Evolutionary conservation across 2,113 vertebrate species (phyloP).

Genomic region (Gasterosteus aculeatus): DNA sequence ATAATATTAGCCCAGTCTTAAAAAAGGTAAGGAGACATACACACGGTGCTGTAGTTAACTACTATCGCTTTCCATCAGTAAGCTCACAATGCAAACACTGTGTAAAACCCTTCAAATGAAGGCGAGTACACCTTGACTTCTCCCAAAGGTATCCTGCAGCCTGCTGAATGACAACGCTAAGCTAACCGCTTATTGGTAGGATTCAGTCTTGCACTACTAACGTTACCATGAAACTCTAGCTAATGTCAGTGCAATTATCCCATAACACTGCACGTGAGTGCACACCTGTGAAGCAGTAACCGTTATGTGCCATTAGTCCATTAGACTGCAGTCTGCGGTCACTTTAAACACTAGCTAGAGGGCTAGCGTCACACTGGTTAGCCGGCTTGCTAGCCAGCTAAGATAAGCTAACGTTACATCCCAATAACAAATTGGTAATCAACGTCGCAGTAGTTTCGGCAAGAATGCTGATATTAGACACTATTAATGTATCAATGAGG

Average conservation of each 20-base stretch:
- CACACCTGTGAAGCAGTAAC: background rate
- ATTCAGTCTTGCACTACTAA: background rate
- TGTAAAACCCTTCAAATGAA: background rate
- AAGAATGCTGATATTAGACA: background rate
- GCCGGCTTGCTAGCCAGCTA: conserved; percentile 50
- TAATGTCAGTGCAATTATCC: background rate
- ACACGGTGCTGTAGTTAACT: background rate
- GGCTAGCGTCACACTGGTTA: conserved; percentile 19
- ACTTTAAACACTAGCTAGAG: conserved; percentile 26
- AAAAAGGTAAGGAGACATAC: background rate
- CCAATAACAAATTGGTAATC: no score
- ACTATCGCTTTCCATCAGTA: background rate
- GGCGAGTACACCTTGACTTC: conserved; percentile 41
- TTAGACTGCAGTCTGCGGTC: background rate
- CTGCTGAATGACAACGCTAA: conserved; percentile 18
- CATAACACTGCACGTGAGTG: background rate
- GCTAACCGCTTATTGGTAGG: conserved; percentile 1
- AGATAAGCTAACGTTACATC: conserved; percentile 15
- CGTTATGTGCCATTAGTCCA: background rate
- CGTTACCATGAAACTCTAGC: background rate
- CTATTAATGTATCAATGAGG: background rate
- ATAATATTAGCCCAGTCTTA: background rate
- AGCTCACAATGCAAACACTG: background rate
- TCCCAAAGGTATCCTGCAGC: background rate
- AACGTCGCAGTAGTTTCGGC: background rate